Evolutionary conservation across 2,888 invertebrate species (phyloP).

Genomic region (Noctua pronuba): DNA sequence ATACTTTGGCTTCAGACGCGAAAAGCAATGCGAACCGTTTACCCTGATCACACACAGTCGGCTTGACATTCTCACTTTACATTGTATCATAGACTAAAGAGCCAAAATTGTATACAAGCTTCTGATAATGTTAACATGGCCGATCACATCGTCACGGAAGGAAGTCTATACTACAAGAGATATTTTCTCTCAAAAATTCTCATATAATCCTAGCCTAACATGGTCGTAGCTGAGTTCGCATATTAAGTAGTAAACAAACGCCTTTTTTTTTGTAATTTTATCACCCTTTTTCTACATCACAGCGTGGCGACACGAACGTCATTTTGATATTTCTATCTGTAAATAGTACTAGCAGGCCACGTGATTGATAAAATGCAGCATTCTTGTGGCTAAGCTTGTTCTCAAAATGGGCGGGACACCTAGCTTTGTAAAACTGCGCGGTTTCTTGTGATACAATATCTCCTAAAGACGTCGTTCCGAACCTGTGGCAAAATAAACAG

Average conservation of each 20-base stretch:
- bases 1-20: conserved; percentile 30
- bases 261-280: conserved; percentile 56
- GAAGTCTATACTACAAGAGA: conserved; percentile 49
- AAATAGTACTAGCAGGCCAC: conserved; percentile 36
- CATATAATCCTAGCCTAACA: conserved; percentile 54
- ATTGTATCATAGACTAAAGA: conserved; percentile 37
- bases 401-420: conserved; percentile 39
- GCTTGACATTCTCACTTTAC: conserved; percentile 37
- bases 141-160: conserved; percentile 50
- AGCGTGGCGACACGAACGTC: conserved; percentile 51
- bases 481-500: conserved; percentile 40
- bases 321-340: conserved; percentile 34
- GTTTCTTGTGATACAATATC: conserved; percentile 22
- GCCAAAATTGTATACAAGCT: conserved; percentile 60
- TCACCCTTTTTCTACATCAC: conserved; percentile 59
- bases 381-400: conserved; percentile 51
- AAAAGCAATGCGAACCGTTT: conserved; percentile 47
- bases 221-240: conserved; percentile 40
- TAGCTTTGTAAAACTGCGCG: conserved; percentile 35
- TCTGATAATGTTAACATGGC: conserved; percentile 50
- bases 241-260: conserved; percentile 42
- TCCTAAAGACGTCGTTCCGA: conserved; percentile 52
- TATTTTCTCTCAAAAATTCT: conserved; percentile 45
- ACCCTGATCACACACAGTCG: conserved; percentile 62
- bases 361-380: conserved; percentile 36